A percentile compares a stretch with the other conserved stretches of the same genome.
Conservation (phyloP, 2,113 vertebrate species). For the Erythrolamprus reginae region DNA sequence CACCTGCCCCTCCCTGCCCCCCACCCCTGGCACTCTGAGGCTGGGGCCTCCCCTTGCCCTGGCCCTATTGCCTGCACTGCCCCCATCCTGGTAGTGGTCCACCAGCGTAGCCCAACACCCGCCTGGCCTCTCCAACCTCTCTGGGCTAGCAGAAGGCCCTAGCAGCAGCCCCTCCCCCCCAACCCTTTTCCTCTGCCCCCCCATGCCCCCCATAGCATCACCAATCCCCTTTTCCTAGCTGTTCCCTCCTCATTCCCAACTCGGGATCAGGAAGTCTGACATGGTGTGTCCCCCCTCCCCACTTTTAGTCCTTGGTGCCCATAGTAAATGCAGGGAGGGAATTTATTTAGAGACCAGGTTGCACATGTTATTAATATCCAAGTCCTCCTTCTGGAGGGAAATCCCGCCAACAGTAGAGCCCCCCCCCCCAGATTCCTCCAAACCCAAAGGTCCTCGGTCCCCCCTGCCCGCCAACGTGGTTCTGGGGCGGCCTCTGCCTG, state of each 20-base stretch:
- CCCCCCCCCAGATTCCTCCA: background rate
- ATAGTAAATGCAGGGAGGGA: background rate
- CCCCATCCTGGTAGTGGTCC: background rate
- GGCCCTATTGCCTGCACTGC: background rate
- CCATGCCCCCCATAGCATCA: fast-evolving
- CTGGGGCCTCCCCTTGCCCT: background rate
- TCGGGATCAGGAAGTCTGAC: background rate
- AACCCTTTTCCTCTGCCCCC: background rate
- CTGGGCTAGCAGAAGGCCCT: background rate
- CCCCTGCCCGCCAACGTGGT: background rate
- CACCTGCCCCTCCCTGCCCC: background rate
- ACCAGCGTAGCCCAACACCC: background rate
- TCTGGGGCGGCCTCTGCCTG: background rate
- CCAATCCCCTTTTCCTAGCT: background rate
- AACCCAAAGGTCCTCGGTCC: background rate
- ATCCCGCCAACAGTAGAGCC: background rate
- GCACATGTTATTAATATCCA: background rate
- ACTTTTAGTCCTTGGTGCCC: background rate
- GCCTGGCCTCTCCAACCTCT: background rate
- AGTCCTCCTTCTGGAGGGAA: background rate
- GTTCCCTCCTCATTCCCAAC: background rate
- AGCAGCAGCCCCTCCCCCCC: background rate
- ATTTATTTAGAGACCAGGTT: background rate
- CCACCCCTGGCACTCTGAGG: background rate
- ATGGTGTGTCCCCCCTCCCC: background rate